Percentiles rank a stretch among this genome's conserved stretches.
phyloP scores from a whole-genome alignment of 2,113 vertebrate species.

The Indri indri region DNA sequence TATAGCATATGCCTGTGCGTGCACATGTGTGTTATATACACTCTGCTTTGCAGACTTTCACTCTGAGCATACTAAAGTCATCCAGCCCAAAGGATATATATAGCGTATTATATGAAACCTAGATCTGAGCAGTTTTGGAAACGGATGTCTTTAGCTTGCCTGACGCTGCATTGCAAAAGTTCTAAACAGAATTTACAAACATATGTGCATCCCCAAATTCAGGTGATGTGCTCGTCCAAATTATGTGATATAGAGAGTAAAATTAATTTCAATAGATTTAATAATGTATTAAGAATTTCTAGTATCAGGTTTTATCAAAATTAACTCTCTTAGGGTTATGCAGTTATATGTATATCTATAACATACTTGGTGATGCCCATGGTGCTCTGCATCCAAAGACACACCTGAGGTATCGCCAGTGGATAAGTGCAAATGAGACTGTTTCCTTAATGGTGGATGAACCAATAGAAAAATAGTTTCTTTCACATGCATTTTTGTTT shows the following conservation, averaged over 20 bases:
- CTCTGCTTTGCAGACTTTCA: neutral
- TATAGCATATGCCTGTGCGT: fast-evolving
- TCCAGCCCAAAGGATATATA: neutral
- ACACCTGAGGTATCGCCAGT: neutral
- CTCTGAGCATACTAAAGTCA: neutral
- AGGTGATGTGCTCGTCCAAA: neutral
- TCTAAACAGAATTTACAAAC: neutral
- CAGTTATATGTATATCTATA: neutral
- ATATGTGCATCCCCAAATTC: neutral
- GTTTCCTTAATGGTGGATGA: neutral
- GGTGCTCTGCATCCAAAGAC: neutral
- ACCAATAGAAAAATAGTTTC: neutral
- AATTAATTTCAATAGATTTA: neutral
- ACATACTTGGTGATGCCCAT: neutral
- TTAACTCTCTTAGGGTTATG: neutral
- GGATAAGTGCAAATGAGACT: neutral
- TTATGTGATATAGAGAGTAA: neutral
- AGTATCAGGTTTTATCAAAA: neutral
- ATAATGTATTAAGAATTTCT: neutral
- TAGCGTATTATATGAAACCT: neutral
- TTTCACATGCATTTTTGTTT: neutral
- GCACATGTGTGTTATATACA: neutral
- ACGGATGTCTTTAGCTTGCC: neutral
- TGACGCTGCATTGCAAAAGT: neutral
- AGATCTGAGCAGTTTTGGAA: neutral